phyloP scores from a whole-genome alignment of 2,113 vertebrate genomes.

The Larimichthys crocea region DNA sequence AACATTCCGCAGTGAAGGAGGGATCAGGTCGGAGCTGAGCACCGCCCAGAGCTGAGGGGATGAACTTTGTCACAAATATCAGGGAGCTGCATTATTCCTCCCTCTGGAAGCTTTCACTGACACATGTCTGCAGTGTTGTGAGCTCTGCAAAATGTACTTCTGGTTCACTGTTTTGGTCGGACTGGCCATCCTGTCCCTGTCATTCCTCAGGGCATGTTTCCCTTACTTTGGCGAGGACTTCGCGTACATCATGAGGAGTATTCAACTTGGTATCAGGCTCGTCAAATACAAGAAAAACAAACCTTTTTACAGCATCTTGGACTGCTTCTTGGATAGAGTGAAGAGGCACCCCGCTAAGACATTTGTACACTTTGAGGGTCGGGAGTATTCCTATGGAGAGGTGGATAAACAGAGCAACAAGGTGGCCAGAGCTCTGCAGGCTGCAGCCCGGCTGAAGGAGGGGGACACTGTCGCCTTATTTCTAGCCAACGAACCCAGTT shows the following conservation, averaged over 20 bases:
- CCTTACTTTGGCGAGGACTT: constrained; percentile 80
- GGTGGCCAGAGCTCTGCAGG: constrained; percentile 78
- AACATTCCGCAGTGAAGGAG: constrained; percentile 55
- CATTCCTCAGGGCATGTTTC: constrained; percentile 62
- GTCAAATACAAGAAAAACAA: constrained; percentile 50
- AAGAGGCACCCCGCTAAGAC: constrained; percentile 76
- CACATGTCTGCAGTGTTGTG: neutral
- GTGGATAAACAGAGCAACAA: constrained; percentile 83
- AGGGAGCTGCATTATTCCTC: neutral
- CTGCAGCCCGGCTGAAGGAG: constrained; percentile 71
- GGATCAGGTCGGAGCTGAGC: constrained; percentile 16
- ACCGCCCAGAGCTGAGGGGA: constrained; percentile 29
- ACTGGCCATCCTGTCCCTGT: constrained; percentile 62
- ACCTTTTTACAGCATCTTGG: constrained; percentile 83
- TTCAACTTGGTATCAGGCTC: constrained; percentile 48
- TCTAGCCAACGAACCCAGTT: constrained; percentile 83
- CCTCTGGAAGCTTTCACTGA: neutral
- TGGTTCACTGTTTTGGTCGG: constrained; percentile 66
- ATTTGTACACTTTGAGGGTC: constrained; percentile 83
- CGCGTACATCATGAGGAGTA: constrained; percentile 48
- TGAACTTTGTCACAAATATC: constrained; percentile 70
- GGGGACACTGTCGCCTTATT: constrained; percentile 85
- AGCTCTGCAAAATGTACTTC: constrained; percentile 60
- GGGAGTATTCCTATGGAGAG: constrained; percentile 77
- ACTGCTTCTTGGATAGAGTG: constrained; percentile 79